These are phyloP conservation scores for Epizoanthus illoricatus DNA, from an alignment of 92 coral and sea anemone genomes.

Conservation along the genomic window DNA sequence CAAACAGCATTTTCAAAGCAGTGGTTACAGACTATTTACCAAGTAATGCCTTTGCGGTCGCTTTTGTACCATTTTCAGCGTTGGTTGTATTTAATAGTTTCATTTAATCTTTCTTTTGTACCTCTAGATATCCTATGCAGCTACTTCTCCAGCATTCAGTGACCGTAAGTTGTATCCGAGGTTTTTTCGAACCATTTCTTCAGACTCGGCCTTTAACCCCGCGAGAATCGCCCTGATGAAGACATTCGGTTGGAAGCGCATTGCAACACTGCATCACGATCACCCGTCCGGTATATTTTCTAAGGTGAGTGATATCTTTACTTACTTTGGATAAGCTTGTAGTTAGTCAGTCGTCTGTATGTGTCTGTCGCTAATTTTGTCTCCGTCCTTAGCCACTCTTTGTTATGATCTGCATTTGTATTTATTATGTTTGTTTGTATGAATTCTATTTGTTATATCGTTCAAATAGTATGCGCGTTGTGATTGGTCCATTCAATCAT, in stretches of 20 bases:
- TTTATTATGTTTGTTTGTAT: background rate
- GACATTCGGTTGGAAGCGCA: conserved; percentile 64
- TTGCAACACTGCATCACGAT: conserved; percentile 70
- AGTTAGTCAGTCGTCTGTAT: background rate
- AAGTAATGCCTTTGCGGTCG: background rate
- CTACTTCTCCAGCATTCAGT: conserved; percentile 65
- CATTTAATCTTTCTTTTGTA: background rate
- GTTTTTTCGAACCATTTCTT: conserved; percentile 71
- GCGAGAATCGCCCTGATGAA: conserved; percentile 64
- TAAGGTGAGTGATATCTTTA: conserved; percentile 34
- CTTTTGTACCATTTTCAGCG: background rate
- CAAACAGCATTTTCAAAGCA: too few species aligned
- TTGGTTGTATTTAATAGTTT: background rate
- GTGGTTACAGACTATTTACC: too few species aligned
- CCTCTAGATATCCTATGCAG: conserved; percentile 63
- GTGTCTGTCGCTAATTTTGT: background rate
- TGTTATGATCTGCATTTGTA: background rate
- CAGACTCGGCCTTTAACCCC: conserved; percentile 71
- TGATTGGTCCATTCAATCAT: too few species aligned
- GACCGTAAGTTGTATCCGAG: conserved; percentile 61
- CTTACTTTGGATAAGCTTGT: background rate
- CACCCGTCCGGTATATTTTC: conserved; percentile 77
- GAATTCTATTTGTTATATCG: too few species aligned
- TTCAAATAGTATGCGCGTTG: too few species aligned
- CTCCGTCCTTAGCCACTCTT: background rate